Evolutionary conservation across 2,888 invertebrate species (phyloP).

Genomic region (Lingula anatina): DNA sequence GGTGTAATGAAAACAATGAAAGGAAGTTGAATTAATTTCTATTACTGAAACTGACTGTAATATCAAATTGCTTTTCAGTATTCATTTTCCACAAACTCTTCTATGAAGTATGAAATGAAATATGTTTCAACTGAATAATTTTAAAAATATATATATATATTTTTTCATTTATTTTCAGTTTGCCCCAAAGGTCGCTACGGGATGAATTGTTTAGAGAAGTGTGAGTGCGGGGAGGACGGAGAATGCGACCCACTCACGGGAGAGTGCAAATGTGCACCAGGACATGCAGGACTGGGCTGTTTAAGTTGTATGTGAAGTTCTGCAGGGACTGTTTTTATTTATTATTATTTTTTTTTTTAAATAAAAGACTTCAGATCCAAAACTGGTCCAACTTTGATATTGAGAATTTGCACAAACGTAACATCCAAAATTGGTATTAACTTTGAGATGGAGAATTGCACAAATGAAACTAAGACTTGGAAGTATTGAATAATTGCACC

Average conservation of each 20-base stretch:
- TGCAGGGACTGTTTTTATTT: too few relatives aligned
- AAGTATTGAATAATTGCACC: too few relatives aligned
- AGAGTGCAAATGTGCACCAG: conserved; percentile 44
- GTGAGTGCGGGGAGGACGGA: conserved; percentile 31
- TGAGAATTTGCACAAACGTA: background rate
- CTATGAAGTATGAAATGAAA: too few relatives aligned
- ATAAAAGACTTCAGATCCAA: background rate
- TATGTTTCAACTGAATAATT: too few relatives aligned
- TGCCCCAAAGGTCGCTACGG: conserved; percentile 38
- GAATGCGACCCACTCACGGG: conserved; percentile 50
- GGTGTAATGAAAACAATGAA: too few relatives aligned
- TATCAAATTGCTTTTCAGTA: too few relatives aligned
- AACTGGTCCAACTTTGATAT: background rate
- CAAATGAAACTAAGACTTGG: too few relatives aligned
- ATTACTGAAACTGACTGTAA: too few relatives aligned
- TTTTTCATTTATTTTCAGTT: conserved; percentile 19
- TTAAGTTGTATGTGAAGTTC: conserved; percentile 23
- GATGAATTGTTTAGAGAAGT: conserved; percentile 28
- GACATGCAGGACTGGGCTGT: conserved; percentile 31
- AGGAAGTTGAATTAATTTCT: too few relatives aligned
- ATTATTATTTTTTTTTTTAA: background rate
- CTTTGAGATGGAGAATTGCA: background rate
- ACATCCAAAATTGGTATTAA: too few relatives aligned
- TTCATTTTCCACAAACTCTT: too few relatives aligned
- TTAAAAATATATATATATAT: too few relatives aligned